These are phyloP conservation scores for Cyprinodon diabolis DNA, from an alignment of 2,797 vertebrate genomes.

Conservation along the genomic window DNA sequence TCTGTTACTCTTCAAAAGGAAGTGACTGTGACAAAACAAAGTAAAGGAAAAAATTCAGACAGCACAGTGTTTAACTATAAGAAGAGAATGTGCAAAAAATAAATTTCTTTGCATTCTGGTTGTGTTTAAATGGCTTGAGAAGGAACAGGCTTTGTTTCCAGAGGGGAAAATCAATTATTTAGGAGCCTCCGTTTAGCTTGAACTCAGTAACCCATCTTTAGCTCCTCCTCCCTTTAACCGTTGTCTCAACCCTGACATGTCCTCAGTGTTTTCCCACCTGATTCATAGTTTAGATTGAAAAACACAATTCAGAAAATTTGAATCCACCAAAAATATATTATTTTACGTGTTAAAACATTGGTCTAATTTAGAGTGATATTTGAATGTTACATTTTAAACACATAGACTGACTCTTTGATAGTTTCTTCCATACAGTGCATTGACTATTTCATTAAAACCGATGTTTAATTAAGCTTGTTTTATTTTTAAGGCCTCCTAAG, in stretches of 20 bases:
- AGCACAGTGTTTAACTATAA: constrained; percentile 12
- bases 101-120: constrained; percentile 27
- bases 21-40: neutral
- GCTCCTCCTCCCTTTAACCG: constrained; percentile 30
- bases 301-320: neutral
- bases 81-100: constrained; percentile 27
- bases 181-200: constrained; percentile 62
- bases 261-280: constrained; percentile 40
- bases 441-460: neutral
- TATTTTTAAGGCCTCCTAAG: neutral
- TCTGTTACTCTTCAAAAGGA: neutral
- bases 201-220: constrained; percentile 54
- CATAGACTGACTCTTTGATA: neutral
- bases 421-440: neutral
- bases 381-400: neutral
- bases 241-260: constrained; percentile 27
- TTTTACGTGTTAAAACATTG: neutral
- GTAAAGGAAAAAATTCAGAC: neutral
- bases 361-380: neutral
- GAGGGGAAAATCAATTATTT: constrained; percentile 70
- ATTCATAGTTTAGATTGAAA: constrained; percentile 32
- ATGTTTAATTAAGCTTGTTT: neutral
- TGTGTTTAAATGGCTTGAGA: constrained; percentile 43
- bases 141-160: constrained; percentile 48
- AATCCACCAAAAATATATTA: neutral